A percentile compares a stretch with the other conserved stretches of the same genome.
Evolutionary conservation across 2,797 vertebrate species (phyloP).

Genomic region (Triplophysa yarkandensis): DNA sequence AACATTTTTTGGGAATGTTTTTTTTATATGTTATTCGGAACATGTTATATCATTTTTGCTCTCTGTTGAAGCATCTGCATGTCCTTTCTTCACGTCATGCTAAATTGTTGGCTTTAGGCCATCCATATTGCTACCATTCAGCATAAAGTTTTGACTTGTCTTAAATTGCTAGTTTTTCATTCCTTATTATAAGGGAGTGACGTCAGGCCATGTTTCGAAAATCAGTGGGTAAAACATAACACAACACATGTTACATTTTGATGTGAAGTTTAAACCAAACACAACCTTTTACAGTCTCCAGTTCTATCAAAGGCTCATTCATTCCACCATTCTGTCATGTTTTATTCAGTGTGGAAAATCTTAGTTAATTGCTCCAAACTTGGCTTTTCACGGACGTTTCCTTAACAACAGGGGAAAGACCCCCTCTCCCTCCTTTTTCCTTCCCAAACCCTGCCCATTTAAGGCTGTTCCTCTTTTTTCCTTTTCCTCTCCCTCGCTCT

Average conservation of each 20-base stretch:
- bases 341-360: constrained; percentile 68
- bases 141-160: constrained; percentile 1
- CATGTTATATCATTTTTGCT: background rate
- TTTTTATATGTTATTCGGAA: background rate
- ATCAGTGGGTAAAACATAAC: constrained; percentile 25
- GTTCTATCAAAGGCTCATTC: constrained; percentile 41
- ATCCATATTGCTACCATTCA: background rate
- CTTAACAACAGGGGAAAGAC: constrained; percentile 62
- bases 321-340: constrained; percentile 53
- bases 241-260: background rate
- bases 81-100: background rate
- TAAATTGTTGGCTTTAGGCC: background rate
- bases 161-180: constrained; percentile 34
- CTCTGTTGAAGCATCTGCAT: background rate
- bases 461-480: constrained; percentile 72
- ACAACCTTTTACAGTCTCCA: constrained; percentile 28
- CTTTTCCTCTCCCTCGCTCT: constrained; percentile 36
- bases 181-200: background rate
- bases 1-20: background rate
- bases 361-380: constrained; percentile 65
- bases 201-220: background rate
- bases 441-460: constrained; percentile 75
- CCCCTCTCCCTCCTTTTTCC: constrained; percentile 58
- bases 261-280: constrained; percentile 7
- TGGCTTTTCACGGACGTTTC: constrained; percentile 65